phyloP scores from a whole-genome alignment of 2,888 invertebrate genomes.

The Ochropacha duplaris region DNA sequence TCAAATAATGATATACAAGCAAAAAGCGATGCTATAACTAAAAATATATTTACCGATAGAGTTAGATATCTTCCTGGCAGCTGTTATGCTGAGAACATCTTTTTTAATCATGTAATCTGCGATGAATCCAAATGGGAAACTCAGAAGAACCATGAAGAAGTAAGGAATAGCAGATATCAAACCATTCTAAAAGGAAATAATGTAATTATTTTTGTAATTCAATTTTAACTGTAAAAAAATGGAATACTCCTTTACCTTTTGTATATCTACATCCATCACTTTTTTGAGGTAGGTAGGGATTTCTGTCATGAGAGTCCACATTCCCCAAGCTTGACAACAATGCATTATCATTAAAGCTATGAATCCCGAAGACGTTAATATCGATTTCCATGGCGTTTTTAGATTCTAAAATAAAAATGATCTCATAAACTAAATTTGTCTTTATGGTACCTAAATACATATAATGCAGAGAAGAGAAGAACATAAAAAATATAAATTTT shows the following conservation, averaged over 20 bases:
- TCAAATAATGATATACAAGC: too few relatives aligned
- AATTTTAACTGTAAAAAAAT: too few relatives aligned
- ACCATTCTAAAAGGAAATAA: constrained; percentile 76
- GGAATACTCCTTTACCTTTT: constrained; percentile 52
- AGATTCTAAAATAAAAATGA: constrained; percentile 23
- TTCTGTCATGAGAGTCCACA: constrained; percentile 85
- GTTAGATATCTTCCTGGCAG: constrained; percentile 60
- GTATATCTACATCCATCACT: constrained; percentile 81
- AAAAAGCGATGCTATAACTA: too few relatives aligned
- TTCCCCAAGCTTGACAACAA: constrained; percentile 86
- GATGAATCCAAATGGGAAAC: constrained; percentile 45
- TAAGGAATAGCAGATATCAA: constrained; percentile 87
- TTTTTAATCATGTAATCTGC: constrained; percentile 82
- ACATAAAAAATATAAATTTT: too few relatives aligned
- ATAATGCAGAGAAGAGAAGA: too few relatives aligned
- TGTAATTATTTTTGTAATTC: not conserved
- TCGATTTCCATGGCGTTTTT: constrained; percentile 81
- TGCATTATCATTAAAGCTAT: constrained; percentile 78
- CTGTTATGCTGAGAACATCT: constrained; percentile 67
- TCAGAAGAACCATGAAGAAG: constrained; percentile 85
- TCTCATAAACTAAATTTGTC: too few relatives aligned
- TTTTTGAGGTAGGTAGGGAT: constrained; percentile 84
- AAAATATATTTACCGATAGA: constrained; percentile 49
- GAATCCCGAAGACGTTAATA: constrained; percentile 82
- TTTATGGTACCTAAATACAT: too few relatives aligned